Base-by-base conservation (phyloP, 2,113 vertebrate species). In the Psittacus erithacus region DNA sequence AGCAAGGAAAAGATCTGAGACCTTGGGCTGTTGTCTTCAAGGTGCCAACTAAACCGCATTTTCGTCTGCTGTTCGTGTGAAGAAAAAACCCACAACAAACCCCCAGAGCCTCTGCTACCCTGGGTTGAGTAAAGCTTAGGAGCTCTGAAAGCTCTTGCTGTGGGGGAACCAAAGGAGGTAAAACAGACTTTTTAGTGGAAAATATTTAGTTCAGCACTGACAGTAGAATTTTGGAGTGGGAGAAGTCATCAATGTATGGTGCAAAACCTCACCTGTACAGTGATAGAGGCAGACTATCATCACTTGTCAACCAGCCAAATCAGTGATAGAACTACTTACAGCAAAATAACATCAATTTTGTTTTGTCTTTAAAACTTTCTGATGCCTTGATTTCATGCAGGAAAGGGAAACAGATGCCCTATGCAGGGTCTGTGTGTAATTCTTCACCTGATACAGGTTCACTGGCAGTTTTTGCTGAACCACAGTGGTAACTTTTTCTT, bases 281-380 rank as follows among this genome's bases (percentile, higher is more conserved):
- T 4, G 7, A 23, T 4, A 13, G 19, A 7, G 47, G 12, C 12
- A 8, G 14, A 25, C 27, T 41, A 1, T 12, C 12, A 43, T 44
- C 1, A 2, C 23, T 57, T 73, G 43, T 28, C 59, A 68, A 71
- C 33, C 22, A 59, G 82, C 38, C 23, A 35, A 9, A 31, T 44
- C 4, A 18, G 11, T 10, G 46, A 41, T 23, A 43, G 22, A 64
- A 35, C 23, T 60, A 13, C 12, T 12, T 5, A 8, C 1, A 55
- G 59, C 43, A 25, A 81, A 63, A 28, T 38, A 7, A 11, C 17
- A 1, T 2, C 3, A 5, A 39, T 39, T 39, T 0, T 0, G 23
- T 65, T 57, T 64, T 79, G 7, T 28, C 64, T 76, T 75, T 52
- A 35, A 63, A 83, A 33, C 20, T n/a, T 86, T 10, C 27, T 53